A percentile compares a stretch with the other conserved stretches of the same genome.
Evolutionary conservation across 2,113 vertebrate species (phyloP).

Genomic region (Verasper variegatus): DNA sequence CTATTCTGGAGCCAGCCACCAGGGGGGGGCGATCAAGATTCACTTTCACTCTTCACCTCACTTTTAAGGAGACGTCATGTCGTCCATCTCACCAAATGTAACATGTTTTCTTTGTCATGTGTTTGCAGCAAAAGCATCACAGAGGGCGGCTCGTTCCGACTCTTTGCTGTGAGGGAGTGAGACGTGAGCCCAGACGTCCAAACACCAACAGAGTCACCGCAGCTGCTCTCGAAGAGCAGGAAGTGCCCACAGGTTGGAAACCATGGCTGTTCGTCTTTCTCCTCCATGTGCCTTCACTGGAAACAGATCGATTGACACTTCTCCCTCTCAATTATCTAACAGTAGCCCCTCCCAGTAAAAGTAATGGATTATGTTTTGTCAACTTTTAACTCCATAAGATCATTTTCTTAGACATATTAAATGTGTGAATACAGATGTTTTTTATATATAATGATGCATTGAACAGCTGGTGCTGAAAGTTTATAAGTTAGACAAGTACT

Average conservation of each 20-base stretch:
- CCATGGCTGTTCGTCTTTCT: constrained; percentile 41
- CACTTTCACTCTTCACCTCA: neutral
- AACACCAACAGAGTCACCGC: constrained; percentile 50
- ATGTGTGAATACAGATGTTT: constrained; percentile 67
- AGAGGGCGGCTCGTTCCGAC: constrained; percentile 81
- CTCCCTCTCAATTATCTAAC: constrained; percentile 32
- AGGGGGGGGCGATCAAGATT: no score
- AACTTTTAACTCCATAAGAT: constrained; percentile 33
- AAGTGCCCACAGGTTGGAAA: constrained; percentile 56
- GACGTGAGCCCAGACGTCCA: constrained; percentile 25
- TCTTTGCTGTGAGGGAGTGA: constrained; percentile 82
- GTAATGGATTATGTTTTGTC: constrained; percentile 13
- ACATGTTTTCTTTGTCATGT: constrained; percentile 23
- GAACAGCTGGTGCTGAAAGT: constrained; percentile 79
- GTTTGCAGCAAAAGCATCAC: constrained; percentile 78
- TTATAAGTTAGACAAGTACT: constrained; percentile 52
- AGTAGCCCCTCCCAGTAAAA: constrained; percentile 35
- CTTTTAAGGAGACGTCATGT: neutral
- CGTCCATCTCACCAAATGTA: neutral
- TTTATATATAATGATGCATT: constrained; percentile 63
- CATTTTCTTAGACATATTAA: constrained; percentile 47
- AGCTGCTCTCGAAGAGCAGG: constrained; percentile 57
- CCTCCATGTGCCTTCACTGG: constrained; percentile 21
- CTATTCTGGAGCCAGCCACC: neutral
- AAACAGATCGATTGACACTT: constrained; percentile 33